Evolutionary conservation across 1,140 invertebrate genomes (phyloP).

Genomic region (Aphidius gifuensis): DNA sequence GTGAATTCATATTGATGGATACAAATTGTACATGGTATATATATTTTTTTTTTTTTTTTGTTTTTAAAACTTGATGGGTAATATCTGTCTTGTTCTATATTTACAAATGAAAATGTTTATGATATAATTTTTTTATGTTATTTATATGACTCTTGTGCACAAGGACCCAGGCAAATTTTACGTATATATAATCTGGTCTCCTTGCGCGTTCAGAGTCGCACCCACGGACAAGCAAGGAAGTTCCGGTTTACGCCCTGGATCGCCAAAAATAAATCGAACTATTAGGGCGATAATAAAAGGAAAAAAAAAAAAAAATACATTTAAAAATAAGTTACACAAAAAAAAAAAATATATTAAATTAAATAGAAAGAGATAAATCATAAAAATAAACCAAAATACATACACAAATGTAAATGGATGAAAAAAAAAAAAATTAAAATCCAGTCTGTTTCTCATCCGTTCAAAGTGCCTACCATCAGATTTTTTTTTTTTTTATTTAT

Average conservation of each 20-base stretch:
- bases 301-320: constrained; percentile 12
- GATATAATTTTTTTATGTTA: background rate
- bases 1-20: too few species aligned
- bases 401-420: background rate
- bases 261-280: constrained; percentile 24
- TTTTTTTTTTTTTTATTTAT: constrained; percentile 14
- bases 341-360: background rate
- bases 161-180: constrained; percentile 25
- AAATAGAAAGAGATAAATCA: background rate
- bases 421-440: background rate
- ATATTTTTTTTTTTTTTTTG: too few species aligned
- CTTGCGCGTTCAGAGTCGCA: constrained; percentile 19
- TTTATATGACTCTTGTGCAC: background rate
- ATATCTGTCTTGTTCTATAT: constrained; percentile 17
- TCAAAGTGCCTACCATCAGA: constrained; percentile 7
- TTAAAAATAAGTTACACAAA: constrained; percentile 2
- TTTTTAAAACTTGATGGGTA: too few species aligned
- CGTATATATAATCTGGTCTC: constrained; percentile 20
- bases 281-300: constrained; percentile 16
- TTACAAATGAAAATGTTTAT: constrained; percentile 17
- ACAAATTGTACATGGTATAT: too few species aligned
- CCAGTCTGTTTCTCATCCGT: constrained; percentile 19
- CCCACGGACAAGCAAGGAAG: constrained; percentile 19
- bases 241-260: constrained; percentile 23
- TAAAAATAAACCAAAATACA: background rate